A percentile compares a stretch with the other conserved stretches of the same genome.
phyloP scores from a whole-genome alignment of 2,797 vertebrate species.

The Sebastes variabilis region DNA sequence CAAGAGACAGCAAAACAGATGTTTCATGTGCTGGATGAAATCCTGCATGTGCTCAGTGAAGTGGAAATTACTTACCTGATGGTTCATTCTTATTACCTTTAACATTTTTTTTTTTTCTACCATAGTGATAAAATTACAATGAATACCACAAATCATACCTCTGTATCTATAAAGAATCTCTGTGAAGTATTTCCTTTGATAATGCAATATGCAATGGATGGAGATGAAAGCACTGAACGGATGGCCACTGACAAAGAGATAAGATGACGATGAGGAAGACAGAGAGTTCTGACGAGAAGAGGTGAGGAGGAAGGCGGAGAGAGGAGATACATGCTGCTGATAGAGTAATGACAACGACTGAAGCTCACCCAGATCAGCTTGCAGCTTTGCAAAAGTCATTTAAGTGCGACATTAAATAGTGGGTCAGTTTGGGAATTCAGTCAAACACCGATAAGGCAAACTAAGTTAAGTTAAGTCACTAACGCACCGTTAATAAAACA shows the following conservation, averaged over 20 bases:
- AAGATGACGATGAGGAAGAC: slow-evolving; percentile 23
- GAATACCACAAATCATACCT: not conserved
- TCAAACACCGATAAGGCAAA: not conserved
- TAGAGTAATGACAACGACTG: slow-evolving; percentile 17
- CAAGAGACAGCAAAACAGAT: slow-evolving; percentile 46
- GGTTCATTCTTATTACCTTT: slow-evolving; percentile 18
- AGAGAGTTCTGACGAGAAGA: slow-evolving; percentile 14
- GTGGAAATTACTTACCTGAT: slow-evolving; percentile 56
- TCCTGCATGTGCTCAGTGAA: slow-evolving; percentile 25
- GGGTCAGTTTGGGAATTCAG: not conserved
- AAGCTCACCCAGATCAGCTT: slow-evolving; percentile 54
- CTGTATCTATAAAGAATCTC: not conserved
- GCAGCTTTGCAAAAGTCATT: slow-evolving; percentile 29
- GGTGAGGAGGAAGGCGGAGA: slow-evolving; percentile 19
- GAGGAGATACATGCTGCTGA: slow-evolving; percentile 10
- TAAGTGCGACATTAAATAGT: not conserved
- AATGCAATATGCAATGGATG: slow-evolving; percentile 17
- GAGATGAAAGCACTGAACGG: slow-evolving; percentile 8
- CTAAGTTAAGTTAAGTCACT: not conserved
- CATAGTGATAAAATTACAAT: not conserved
- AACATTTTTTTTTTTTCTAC: not conserved
- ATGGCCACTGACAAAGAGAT: slow-evolving; percentile 29
- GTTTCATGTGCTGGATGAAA: slow-evolving; percentile 38
- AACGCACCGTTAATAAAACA: not conserved
- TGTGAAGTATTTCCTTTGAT: slow-evolving; percentile 13